These are phyloP conservation scores for Nibea albiflora DNA, from an alignment of 2,113 vertebrate genomes.

Conservation along the genomic window DNA sequence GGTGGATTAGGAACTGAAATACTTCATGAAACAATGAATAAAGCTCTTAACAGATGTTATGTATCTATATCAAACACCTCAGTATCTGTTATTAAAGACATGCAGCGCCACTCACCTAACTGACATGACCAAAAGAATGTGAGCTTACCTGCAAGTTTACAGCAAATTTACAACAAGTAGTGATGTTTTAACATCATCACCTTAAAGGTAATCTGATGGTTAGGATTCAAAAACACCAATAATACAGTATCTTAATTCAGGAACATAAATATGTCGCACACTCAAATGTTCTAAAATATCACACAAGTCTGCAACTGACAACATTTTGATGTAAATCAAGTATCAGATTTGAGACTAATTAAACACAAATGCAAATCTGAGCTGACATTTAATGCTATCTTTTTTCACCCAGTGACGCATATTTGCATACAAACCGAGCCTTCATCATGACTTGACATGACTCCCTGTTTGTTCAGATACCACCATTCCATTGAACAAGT, in stretches of 20 bases:
- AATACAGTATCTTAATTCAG: too few relatives aligned
- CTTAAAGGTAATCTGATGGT: too few relatives aligned
- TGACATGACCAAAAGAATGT: background rate
- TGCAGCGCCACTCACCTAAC: background rate
- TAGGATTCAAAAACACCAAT: too few relatives aligned
- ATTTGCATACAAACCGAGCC: background rate
- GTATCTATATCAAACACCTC: constrained; percentile 36
- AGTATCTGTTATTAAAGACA: constrained; percentile 2
- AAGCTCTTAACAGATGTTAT: constrained; percentile 38
- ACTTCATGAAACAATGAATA: constrained; percentile 58
- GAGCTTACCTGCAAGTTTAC: background rate
- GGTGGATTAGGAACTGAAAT: constrained; percentile 60
- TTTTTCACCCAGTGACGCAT: background rate
- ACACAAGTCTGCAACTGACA: too few relatives aligned
- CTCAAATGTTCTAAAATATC: too few relatives aligned
- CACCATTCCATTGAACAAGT: background rate
- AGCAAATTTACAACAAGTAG: background rate
- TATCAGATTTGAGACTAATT: background rate
- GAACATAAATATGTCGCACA: too few relatives aligned
- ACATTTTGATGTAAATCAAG: background rate
- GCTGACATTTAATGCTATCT: background rate
- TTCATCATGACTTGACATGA: background rate
- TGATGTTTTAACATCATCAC: too few relatives aligned
- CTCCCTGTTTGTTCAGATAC: too few relatives aligned
- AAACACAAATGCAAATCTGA: background rate